phyloP scores from a whole-genome alignment of 92 coral and sea anemone species.

The Parazoanthus atlanticus region DNA sequence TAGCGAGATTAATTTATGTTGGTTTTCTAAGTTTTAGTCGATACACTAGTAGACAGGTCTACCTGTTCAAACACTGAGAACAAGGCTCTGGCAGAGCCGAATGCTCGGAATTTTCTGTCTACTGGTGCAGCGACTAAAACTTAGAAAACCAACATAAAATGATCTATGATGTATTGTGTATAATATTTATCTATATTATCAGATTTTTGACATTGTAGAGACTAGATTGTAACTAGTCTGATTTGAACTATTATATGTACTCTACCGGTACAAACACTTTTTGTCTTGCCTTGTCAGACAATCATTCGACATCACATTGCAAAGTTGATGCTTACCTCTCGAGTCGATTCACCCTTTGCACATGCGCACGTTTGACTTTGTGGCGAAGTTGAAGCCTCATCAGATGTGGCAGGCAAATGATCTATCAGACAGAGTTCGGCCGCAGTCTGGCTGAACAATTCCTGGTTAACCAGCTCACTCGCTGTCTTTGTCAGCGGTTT shows the following conservation, averaged over 20 bases:
- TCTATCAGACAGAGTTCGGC: constrained; percentile 66
- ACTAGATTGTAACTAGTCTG: background rate
- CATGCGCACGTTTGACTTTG: background rate
- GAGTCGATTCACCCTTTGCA: constrained; percentile 4
- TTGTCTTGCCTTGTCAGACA: too few species aligned
- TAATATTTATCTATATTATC: too few species aligned
- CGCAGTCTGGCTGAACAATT: constrained; percentile 58
- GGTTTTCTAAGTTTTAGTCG: too few species aligned
- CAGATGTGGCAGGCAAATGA: constrained; percentile 6
- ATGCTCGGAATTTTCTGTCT: too few species aligned
- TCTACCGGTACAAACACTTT: background rate
- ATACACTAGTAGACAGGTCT: too few species aligned
- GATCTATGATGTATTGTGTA: too few species aligned
- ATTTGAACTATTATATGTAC: background rate
- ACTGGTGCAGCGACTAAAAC: too few species aligned
- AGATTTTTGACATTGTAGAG: too few species aligned
- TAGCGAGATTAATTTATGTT: too few species aligned
- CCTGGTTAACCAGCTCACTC: constrained; percentile 70
- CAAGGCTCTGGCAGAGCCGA: too few species aligned
- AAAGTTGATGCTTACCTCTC: constrained; percentile 41
- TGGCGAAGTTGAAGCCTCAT: background rate
- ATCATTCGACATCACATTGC: background rate
- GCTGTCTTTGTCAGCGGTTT: constrained; percentile 65
- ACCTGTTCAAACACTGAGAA: too few species aligned
- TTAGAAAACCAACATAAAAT: too few species aligned